phyloP scores from a whole-genome alignment of 2,797 vertebrate species.

The Microctenopoma steveboyesi region DNA sequence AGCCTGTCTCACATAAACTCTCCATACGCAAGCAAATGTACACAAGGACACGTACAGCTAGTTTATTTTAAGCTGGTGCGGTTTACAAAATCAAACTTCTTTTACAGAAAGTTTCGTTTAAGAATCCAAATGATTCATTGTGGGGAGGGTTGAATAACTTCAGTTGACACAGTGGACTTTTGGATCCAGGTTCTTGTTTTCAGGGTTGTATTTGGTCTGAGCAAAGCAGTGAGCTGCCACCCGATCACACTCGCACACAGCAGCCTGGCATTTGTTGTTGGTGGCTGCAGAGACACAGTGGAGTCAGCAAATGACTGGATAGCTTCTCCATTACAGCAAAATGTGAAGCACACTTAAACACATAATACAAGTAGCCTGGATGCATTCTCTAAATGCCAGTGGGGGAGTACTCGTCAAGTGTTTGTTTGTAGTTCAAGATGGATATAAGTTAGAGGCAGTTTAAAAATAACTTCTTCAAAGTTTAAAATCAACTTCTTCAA shows the following conservation, averaged over 20 bases:
- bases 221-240: conserved; percentile 79
- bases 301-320: neutral
- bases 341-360: neutral
- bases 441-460: too few relatives aligned
- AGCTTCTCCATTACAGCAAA: conserved; percentile 1
- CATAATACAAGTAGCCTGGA: neutral
- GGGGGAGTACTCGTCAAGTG: neutral
- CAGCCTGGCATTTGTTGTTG: conserved; percentile 76
- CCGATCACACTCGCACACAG: conserved; percentile 80
- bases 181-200: conserved; percentile 70
- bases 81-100: conserved; percentile 1
- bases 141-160: conserved; percentile 3
- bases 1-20: neutral
- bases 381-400: neutral
- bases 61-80: conserved; percentile 23
- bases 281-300: conserved; percentile 56
- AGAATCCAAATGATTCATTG: conserved; percentile 6
- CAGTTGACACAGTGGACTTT: conserved; percentile 58
- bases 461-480: too few relatives aligned
- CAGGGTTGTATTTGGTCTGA: conserved; percentile 58
- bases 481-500: too few relatives aligned
- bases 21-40: conserved; percentile 21
- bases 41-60: neutral
- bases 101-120: neutral
- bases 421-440: too few relatives aligned